phyloP scores from a whole-genome alignment of 2,797 vertebrate species.

The Todus mexicanus region DNA sequence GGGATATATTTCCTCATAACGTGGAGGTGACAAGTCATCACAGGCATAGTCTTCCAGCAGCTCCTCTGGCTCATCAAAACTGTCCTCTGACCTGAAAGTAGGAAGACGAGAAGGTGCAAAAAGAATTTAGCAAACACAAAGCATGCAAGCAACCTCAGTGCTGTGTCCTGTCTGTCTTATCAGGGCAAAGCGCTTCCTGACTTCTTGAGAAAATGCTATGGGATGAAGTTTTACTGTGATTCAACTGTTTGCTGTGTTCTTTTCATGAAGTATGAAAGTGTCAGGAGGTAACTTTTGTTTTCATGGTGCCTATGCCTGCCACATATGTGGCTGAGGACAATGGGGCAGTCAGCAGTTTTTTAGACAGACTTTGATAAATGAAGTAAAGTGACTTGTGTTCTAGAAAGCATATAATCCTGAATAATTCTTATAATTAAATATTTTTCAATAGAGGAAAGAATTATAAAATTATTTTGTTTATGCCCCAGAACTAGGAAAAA shows the following conservation, averaged over 20 bases:
- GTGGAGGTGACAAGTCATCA: slow-evolving; percentile 57
- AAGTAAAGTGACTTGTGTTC: neutral
- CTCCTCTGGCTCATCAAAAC: slow-evolving; percentile 6
- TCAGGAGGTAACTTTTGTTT: neutral
- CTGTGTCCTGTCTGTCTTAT: neutral
- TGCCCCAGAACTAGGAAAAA: neutral
- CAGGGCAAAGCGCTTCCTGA: neutral
- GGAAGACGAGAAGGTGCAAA: neutral
- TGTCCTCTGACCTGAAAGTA: slow-evolving; percentile 53
- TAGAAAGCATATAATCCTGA: neutral
- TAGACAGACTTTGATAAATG: neutral
- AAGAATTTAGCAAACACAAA: neutral
- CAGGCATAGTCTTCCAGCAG: neutral
- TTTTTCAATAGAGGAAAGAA: neutral
- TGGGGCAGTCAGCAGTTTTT: neutral
- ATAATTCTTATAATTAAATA: neutral
- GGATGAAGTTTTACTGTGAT: neutral
- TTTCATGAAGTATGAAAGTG: neutral
- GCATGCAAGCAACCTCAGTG: neutral
- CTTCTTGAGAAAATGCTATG: neutral
- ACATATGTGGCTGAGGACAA: neutral
- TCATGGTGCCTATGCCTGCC: neutral
- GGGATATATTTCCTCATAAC: slow-evolving; percentile 72
- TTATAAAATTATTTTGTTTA: neutral
- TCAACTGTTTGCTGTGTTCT: neutral